Conservation (phyloP, 2,888 invertebrate species). For the Bellardia bayeri region DNA sequence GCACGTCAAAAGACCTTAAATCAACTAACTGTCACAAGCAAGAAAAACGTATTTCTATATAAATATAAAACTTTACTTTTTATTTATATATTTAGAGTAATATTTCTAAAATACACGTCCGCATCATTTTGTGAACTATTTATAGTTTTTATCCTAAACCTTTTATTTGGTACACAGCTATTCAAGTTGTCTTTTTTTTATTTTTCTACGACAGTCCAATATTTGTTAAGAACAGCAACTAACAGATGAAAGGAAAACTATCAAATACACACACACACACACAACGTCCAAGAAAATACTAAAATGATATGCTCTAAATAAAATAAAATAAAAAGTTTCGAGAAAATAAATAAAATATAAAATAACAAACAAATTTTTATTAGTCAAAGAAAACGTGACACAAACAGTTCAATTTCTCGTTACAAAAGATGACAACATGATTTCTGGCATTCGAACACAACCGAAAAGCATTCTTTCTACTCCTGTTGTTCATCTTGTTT, state of each 20-base stretch:
- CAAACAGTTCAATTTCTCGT: slow-evolving; percentile 43
- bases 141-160: not conserved
- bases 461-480: not conserved
- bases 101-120: slow-evolving; percentile 17
- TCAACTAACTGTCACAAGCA: not conserved
- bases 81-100: slow-evolving; percentile 11
- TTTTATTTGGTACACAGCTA: not conserved
- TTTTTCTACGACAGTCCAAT: slow-evolving; percentile 23
- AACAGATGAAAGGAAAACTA: slow-evolving; percentile 13
- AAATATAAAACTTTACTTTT: not conserved
- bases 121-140: not conserved
- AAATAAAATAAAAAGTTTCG: not conserved
- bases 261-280: slow-evolving; percentile 23
- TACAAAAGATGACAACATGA: slow-evolving; percentile 41
- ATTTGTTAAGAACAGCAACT: not conserved
- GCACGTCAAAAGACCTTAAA: not conserved
- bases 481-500: not conserved
- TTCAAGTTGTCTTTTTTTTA: not conserved
- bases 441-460: not conserved
- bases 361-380: slow-evolving; percentile 44
- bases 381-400: slow-evolving; percentile 61
- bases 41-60: not conserved
- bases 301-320: not conserved
- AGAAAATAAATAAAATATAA: slow-evolving; percentile 5
- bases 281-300: not conserved